A percentile compares a stretch with the other conserved stretches of the same genome.
Evolutionary conservation across 1,140 invertebrate genomes (phyloP).

Genomic region (Drosophila jambulina): DNA sequence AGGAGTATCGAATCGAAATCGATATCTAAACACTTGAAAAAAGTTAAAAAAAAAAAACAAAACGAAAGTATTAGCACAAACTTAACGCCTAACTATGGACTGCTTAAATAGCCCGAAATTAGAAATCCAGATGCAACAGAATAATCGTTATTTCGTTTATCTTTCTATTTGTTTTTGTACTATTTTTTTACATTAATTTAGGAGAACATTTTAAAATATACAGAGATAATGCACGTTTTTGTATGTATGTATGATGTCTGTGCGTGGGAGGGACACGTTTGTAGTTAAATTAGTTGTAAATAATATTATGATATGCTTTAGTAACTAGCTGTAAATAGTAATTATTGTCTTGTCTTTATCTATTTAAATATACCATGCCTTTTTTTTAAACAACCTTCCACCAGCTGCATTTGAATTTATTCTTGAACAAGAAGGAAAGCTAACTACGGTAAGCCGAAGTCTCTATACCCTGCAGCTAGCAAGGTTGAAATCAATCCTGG

Average conservation of each 20-base stretch:
- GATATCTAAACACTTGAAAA: conserved; percentile 10
- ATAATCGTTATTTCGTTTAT: conserved; percentile 20
- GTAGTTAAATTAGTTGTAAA: conserved; percentile 56
- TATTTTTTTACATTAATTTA: conserved; percentile 2
- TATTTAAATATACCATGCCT: conserved; percentile 44
- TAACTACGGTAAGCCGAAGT: neutral
- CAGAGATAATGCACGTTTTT: conserved; percentile 26
- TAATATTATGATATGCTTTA: conserved; percentile 33
- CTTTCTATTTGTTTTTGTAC: conserved; percentile 10
- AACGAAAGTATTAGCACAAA: conserved; percentile 57
- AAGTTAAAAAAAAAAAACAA: conserved; percentile 19
- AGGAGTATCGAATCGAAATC: conserved; percentile 21
- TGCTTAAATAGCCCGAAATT: neutral
- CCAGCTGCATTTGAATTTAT: conserved; percentile 8
- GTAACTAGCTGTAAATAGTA: conserved; percentile 46
- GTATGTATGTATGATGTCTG: conserved; percentile 31
- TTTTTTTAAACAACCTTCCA: conserved; percentile 24
- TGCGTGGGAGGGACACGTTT: conserved; percentile 5
- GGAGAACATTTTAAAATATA: neutral
- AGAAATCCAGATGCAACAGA: conserved; percentile 11
- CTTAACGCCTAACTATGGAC: conserved; percentile 10
- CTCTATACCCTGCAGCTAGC: too few relatives aligned
- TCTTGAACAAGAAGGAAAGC: neutral
- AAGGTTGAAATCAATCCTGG: too few relatives aligned
- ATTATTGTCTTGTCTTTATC: conserved; percentile 30